phyloP scores from a whole-genome alignment of 2,113 vertebrate genomes.

The Okapia johnstoni region DNA sequence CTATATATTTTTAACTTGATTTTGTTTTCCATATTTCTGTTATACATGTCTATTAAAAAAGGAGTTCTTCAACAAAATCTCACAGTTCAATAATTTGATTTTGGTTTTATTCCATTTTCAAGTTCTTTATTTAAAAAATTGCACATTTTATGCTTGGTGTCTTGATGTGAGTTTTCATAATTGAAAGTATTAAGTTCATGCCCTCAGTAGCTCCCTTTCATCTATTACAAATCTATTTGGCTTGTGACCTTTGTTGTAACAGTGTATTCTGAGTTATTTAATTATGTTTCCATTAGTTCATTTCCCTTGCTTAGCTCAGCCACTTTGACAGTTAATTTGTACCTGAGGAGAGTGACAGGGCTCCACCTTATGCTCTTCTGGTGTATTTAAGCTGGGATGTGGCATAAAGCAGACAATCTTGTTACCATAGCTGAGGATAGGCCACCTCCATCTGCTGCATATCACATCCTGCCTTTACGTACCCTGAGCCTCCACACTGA shows the following conservation, averaged over 20 bases:
- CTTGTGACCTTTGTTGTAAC: neutral
- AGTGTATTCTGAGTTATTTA: neutral
- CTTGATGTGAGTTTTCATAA: neutral
- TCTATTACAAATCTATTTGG: neutral
- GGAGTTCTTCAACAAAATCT: neutral
- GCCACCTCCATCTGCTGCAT: accelerated
- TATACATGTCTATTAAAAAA: neutral
- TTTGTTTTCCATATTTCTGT: neutral
- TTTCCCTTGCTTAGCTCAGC: neutral
- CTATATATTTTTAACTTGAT: neutral
- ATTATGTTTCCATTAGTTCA: neutral
- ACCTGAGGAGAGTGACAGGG: neutral
- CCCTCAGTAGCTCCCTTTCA: neutral
- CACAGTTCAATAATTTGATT: neutral
- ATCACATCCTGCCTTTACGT: neutral
- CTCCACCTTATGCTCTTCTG: neutral
- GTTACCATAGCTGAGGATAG: too few relatives aligned
- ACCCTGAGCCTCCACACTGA: accelerated
- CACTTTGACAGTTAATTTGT: neutral
- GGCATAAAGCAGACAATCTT: neutral
- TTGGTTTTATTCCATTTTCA: neutral
- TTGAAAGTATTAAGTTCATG: neutral
- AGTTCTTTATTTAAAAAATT: neutral
- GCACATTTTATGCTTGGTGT: neutral
- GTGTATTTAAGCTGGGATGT: neutral